These are phyloP conservation scores for Vombatus ursinus DNA, from an alignment of 2,113 vertebrate species.

Conservation along the genomic window DNA sequence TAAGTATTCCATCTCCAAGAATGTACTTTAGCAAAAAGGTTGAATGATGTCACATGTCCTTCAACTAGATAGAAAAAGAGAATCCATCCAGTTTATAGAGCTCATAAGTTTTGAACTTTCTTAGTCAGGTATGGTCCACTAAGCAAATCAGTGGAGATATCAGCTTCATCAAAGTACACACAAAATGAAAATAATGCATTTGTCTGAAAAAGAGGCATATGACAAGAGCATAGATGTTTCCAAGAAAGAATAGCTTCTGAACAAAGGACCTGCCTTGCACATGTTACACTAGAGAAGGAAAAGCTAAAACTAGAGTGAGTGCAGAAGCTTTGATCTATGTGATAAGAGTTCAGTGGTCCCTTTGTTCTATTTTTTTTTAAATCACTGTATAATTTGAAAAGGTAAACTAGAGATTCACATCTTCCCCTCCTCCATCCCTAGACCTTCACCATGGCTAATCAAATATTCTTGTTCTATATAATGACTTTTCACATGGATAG, in stretches of 20 bases:
- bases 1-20: conserved; percentile 34
- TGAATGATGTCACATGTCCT: conserved; percentile 43
- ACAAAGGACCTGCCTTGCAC: background rate
- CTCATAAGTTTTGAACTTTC: conserved; percentile 18
- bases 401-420: background rate
- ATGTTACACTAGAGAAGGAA: background rate
- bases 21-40: conserved; percentile 46
- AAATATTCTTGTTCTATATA: conserved; percentile 41
- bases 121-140: background rate
- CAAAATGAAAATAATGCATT: background rate
- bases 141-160: background rate
- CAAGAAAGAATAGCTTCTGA: background rate
- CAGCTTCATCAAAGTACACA: background rate
- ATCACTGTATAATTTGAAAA: background rate
- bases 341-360: background rate
- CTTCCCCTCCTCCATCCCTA: background rate
- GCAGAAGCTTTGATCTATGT: background rate
- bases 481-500: conserved; percentile 16
- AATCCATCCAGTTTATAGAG: background rate
- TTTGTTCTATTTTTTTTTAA: background rate
- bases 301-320: background rate
- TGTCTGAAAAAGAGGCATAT: background rate
- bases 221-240: background rate
- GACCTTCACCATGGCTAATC: background rate
- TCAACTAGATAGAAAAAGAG: conserved; percentile 35